Conservation (phyloP, 1,140 invertebrate species). For the Eulimnadia texana region DNA sequence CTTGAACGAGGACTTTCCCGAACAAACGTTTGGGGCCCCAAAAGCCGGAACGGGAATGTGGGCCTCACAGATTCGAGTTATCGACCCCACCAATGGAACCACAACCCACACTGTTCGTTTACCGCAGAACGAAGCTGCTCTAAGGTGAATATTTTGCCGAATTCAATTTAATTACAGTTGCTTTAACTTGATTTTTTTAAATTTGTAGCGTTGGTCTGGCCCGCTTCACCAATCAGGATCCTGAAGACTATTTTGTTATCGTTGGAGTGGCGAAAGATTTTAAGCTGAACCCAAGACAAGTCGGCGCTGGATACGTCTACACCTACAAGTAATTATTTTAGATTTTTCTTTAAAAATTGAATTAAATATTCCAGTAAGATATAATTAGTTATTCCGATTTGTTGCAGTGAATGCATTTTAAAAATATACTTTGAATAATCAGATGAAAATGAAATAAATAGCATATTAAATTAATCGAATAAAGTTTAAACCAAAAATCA, state of each 20-base stretch:
- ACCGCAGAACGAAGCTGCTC: constrained; percentile 92
- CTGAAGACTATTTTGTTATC: constrained; percentile 57
- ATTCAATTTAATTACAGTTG: too few species aligned
- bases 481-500: too few species aligned
- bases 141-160: too few species aligned
- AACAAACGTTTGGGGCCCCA: constrained; percentile 83
- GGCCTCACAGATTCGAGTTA: constrained; percentile 85
- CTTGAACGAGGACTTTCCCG: constrained; percentile 84
- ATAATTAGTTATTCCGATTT: background rate
- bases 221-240: constrained; percentile 51
- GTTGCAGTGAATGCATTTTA: too few species aligned
- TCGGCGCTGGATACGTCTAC: constrained; percentile 65
- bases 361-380: too few species aligned
- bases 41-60: constrained; percentile 93
- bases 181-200: constrained; percentile 13
- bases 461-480: too few species aligned
- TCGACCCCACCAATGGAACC: constrained; percentile 74
- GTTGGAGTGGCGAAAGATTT: constrained; percentile 84
- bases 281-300: constrained; percentile 68
- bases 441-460: too few species aligned
- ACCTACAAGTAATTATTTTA: constrained; percentile 50
- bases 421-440: too few species aligned
- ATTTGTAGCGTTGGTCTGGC: constrained; percentile 48
- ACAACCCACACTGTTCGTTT: constrained; percentile 65
- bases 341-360: too few species aligned